Base-by-base conservation (phyloP, 1,140 invertebrate genomes). In the Magallana gigas region DNA sequence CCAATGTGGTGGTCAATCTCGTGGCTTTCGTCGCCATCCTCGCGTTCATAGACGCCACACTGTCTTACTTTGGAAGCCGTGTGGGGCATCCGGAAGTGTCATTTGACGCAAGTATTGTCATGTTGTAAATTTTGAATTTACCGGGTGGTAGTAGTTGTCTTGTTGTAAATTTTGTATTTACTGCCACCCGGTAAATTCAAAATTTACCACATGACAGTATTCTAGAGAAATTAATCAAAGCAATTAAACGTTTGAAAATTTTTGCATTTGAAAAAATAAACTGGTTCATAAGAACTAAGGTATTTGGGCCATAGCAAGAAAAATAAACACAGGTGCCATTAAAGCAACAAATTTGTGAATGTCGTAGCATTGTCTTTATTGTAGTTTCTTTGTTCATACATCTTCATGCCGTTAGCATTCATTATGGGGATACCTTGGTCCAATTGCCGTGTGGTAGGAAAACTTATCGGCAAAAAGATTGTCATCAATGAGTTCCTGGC, bases 21-120 rank as follows among this genome's bases (percentile, higher is more conserved):
- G 97, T 99, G 16, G 98, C 98, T 0, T 99, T 99, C 93, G 96
- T 99, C 0, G 96, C 98, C 0, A 96, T 98, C 83, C 95, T 99
- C 0, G 96, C 97, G 0, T 98, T 99, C 92, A 88, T 98, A 0
- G 98, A 99, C 94, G 96, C 96, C 1, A 82, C 97, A 6, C 93
- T 99, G 0, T 96, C 95, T 5, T 99, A 98, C 97, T 94, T 97
- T 80, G 98, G 97, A 4, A 94, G 92, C 0, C 93, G 98, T 8
- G 96, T 98, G 16, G 98, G 97, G 88, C 94, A 94, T 84, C 93
- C 90, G 18, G 88, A 92, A 57, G 85, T 94, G 1, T 90, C 91
- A 36, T 94, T 94, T 90, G 90, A 94, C 91, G 93, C 94, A 87
- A 90, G 85, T 18, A n/a, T n/a, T n/a, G n/a, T n/a, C n/a, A n/a